Base-by-base conservation (phyloP, 2,797 vertebrate genomes). In the Siniperca undulata region DNA sequence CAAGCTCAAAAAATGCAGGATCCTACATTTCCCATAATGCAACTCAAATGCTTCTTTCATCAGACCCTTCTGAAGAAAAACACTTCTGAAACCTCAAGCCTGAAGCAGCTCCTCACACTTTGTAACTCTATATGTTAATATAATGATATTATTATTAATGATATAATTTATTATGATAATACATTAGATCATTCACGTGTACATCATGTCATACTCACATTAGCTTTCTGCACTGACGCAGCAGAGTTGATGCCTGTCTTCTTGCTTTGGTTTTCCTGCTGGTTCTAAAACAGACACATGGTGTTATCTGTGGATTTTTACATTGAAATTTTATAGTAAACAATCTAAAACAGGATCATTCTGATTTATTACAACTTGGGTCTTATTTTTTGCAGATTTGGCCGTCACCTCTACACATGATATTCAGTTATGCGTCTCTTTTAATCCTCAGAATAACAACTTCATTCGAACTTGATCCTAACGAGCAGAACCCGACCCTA, bases 211-310 rank as follows among this genome's bases (percentile, higher is more conserved):
- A 16, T 0, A 81, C 84, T 74, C 86, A 96, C 96, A 48, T 95
- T 95, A 3, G 96, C 95, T 82, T 96, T 94, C 83, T 94, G 92
- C 71, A 93, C 93, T 4, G 94, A 95, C 1, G 89, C 80, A 3
- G 88, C 70, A 1, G 34, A 60, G 52, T 17, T 80, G 67, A 91
- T 90, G 38, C 93, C 88, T 16, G 38, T 81, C 77, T 11, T 85
- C 68, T 55, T 83, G n/a, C 13, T 77, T 5, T 17, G 80, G 7
- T 70, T 71, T 46, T 90, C 77, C 71, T 78, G 77, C 61, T 88
- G 66, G 11, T 65, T 85, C 93, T 94, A 17, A 73, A 88, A 83
- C 48, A 89, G 4, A 88, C 14, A 64, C 5, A 22, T 8, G 5
- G 53, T 16, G 19, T 59, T 20, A 10, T 20, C 12, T 10, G 6